Percentiles rank a stretch among this genome's conserved stretches.
Evolutionary conservation across 92 coral and sea anemone genomes (phyloP).

Genomic region (Nematostella vectensis): DNA sequence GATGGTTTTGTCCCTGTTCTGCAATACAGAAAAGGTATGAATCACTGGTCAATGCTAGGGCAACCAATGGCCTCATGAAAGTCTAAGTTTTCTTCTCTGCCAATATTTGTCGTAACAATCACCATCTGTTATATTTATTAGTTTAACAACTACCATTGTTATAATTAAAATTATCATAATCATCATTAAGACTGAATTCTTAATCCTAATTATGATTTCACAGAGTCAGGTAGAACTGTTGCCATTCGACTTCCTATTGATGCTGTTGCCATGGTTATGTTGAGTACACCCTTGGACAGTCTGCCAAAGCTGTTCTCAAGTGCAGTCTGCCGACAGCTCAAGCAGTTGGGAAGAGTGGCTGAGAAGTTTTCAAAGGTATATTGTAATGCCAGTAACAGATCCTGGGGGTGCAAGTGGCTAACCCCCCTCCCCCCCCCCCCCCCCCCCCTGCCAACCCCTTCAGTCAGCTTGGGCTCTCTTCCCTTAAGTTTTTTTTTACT

Average conservation of each 20-base stretch:
- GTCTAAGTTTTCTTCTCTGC: too few species aligned
- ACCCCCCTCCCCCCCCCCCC: background rate
- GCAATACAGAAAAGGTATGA: conserved; percentile 53
- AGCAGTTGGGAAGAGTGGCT: conserved; percentile 35
- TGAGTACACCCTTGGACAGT: conserved; percentile 15
- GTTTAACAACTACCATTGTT: too few species aligned
- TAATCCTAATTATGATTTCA: too few species aligned
- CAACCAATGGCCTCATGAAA: too few species aligned
- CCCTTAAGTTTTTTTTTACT: too few species aligned
- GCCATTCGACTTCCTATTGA: conserved; percentile 42
- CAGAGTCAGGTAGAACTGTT: conserved; percentile 20
- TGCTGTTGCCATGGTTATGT: conserved; percentile 42
- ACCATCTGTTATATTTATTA: too few species aligned
- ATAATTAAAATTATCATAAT: too few species aligned
- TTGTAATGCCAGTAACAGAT: background rate
- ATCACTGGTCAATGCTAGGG: too few species aligned
- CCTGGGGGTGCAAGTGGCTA: background rate
- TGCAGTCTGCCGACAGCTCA: conserved; percentile 52
- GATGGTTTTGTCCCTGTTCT: conserved; percentile 46
- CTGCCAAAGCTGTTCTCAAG: conserved; percentile 49
- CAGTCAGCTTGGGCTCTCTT: too few species aligned
- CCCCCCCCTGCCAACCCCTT: too few species aligned
- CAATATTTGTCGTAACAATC: too few species aligned
- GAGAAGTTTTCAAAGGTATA: conserved; percentile 51
- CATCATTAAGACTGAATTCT: too few species aligned